phyloP scores from a whole-genome alignment of 2,113 vertebrate genomes.

The Sapajus apella region DNA sequence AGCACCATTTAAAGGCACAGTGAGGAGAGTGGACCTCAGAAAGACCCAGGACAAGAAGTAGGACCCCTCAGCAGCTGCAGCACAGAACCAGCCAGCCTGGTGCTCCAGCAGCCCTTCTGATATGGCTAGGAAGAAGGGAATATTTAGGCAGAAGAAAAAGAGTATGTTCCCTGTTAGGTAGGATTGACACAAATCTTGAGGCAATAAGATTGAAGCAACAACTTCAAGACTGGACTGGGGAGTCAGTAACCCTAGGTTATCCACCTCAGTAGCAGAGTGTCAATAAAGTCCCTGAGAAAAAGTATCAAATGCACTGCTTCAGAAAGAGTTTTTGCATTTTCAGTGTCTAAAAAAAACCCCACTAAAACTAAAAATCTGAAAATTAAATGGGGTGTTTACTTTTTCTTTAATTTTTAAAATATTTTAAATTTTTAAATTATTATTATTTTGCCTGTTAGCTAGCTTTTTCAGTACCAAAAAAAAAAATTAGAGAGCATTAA shows the following conservation, averaged over 20 bases:
- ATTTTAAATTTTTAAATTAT: neutral
- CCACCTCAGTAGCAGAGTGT: neutral
- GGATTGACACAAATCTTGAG: neutral
- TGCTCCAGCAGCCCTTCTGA: neutral
- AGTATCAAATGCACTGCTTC: neutral
- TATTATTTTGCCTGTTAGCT: neutral
- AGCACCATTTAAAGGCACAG: neutral
- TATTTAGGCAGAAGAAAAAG: neutral
- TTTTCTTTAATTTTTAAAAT: neutral
- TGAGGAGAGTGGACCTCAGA: neutral
- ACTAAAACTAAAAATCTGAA: neutral
- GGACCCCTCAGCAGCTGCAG: neutral
- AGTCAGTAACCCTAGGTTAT: too few relatives aligned
- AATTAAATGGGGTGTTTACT: neutral
- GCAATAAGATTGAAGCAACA: too few relatives aligned
- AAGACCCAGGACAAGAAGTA: neutral
- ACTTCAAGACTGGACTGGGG: neutral
- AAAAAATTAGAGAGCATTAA: neutral
- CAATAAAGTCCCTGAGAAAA: neutral
- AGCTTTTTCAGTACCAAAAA: neutral
- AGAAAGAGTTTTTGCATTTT: neutral
- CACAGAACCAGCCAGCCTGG: neutral
- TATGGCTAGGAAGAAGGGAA: neutral
- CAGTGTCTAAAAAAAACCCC: neutral
- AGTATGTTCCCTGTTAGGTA: neutral